Base-by-base conservation (phyloP, 2,797 vertebrate genomes). In the Delichon dasypus region DNA sequence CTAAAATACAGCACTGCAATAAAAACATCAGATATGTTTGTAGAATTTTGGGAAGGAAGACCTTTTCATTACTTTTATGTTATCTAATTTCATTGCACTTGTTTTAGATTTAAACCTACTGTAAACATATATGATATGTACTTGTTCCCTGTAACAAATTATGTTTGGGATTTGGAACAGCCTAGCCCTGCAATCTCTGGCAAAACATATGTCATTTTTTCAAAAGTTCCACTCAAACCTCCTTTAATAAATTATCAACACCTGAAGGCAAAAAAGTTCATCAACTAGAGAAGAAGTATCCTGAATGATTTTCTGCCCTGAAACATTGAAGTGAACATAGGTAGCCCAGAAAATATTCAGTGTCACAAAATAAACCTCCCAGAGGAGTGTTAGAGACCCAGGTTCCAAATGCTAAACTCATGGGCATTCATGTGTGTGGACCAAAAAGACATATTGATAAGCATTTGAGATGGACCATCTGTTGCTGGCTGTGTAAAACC, bases 41-140 rank as follows among this genome's bases (percentile, higher is more conserved):
- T 4, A 81, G 27, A 93, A 84, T 91, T 88, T 68, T 2, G 12
- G 14, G 16, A 86, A 86, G 2, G 0, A 93, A 73, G 13, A 84
- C 5, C 8, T 30, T 38, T 90, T 82, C 55, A 91, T 91, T 94
- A 95, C 6, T 85, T 94, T 70, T 70, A 86, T 4, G 7, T 54
- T 62, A 66, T 40, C 64, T 81, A 47, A 81, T 91, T 84, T 79
- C 48, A 73, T 45, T 47, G 25, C 3, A 44, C 54, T 91, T 88
- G 16, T 48, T 93, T 89, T 73, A 61, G 7, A 70, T 67, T 78
- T 78, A 88, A 86, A 81, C 23, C 20, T 81, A 36, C 21, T 21
- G 30, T 62, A 84, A 71, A 12, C 4, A 47, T 50, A 76, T 16
- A 22, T 25, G 6, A 20, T 57, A 67, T 5, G 3, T 45, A 42